Evolutionary conservation across 2,888 invertebrate genomes (phyloP), one percentile per base, ranked within the genome.

Genomic region (Melieria picta): DNA sequence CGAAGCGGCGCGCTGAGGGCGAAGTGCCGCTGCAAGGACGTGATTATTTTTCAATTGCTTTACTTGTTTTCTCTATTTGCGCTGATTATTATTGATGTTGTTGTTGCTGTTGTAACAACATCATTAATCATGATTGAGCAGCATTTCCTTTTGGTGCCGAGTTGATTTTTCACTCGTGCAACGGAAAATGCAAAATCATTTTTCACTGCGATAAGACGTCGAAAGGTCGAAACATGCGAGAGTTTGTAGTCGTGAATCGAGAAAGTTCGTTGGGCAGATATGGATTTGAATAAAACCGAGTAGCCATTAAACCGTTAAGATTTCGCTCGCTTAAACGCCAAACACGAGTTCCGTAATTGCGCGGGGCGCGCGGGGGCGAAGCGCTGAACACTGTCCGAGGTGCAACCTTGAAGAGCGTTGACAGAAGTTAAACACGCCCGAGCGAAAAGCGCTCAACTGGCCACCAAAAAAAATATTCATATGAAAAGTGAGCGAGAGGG

Each of bases 111-210:
- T 61, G n/a, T n/a, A 5, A 43, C 6, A 11, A 45, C 61, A 61
- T 61, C 61, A 61, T 61, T 61, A 61, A 61, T 61, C 61, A 61
- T 61, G 61, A 61, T 61, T 61, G 61, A 61, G 30, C 2, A 61
- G 61, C 9, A 57, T 16, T 57, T 57, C 30, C 30, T 57, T 9
- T 52, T 52, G 11, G 52, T 13, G 11, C 11, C 52, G 13, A 7
- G 52, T 52, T 61, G 61, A 43, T 61, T 42, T 61, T 45, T 30
- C 30, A 30, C 30, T 30, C 30, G 30, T 30, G 30, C 30, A 30
- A 4, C 52, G 52, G 10, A 61, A 61, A 61, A 61, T 61, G 61
- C 43, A 61, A 61, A 61, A 11, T 61, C 61, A 61, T 61, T 61
- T 61, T 61, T 61, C 61, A 61, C 11, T 43, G 45, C 58, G 58